Evolutionary conservation across 35 echinoderm and acorn worm genomes (phyloP), one percentile per base, ranked within the genome.

Genomic region (Ptychodera flava): DNA sequence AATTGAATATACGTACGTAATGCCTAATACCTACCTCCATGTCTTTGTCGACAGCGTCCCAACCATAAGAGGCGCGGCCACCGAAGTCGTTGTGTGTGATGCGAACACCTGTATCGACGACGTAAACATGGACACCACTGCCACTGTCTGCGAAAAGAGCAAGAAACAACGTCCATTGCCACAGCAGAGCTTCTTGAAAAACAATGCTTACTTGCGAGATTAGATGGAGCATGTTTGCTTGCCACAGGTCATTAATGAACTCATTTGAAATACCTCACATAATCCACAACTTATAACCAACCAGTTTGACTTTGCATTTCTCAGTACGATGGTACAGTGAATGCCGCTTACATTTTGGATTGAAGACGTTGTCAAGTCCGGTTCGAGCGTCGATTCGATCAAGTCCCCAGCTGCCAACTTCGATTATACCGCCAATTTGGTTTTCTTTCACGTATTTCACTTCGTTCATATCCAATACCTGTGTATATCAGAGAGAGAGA

Each of bases 51-150:
- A 95, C 86, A 76, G 93, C 93, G 33, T 95, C 93, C 76, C 86
- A 90, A 79, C 36, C 93, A 78, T 92, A 93, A 27, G 79, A 80
- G 32, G 93, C 88, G 14, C 93, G 81, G 28, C 86, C 85, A 83
- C 91, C 93, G 85, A 95, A 95, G n/a, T 95, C 93, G 79, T 95
- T 90, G 45, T 95, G 93, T 2, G 93, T 95, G 1, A 85, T 90
- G 76, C 93, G 84, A 52, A 95, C 90, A 12, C 93, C 93, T n/a
- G 93, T 95, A 34, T 95, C 93, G 16, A 95, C 37, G 31, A 95
- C 78, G 80, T 95, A 95, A 22, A 95, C 85, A 64, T 92, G 78
- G 0, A 89, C 93, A 31, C 91, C 93, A 33, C 38, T 79, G 14
- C 93, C 93, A 78, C 89, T 87, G 0, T 90, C 93, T 95, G 75